Conservation (phyloP, 2,113 vertebrate species). For the Thunnus thynnus region DNA sequence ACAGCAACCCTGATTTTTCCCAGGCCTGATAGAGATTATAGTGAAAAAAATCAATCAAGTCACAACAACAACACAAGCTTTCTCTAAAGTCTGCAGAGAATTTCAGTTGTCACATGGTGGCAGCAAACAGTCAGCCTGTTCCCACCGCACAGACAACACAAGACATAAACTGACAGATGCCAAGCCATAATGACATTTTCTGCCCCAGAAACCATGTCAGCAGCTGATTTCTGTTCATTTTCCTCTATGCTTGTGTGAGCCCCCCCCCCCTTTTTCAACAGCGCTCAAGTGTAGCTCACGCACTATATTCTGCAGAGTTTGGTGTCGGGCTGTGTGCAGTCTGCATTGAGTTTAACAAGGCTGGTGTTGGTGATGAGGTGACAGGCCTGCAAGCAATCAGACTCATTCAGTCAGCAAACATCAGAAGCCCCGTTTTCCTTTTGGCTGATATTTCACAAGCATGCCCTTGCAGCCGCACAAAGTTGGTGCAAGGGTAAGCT, state of each 20-base stretch:
- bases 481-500: slow-evolving; percentile 56
- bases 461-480: slow-evolving; percentile 19
- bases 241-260: background rate
- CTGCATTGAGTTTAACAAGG: slow-evolving; percentile 36
- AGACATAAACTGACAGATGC: slow-evolving; percentile 37
- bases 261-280: background rate
- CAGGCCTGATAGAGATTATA: background rate
- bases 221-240: slow-evolving; percentile 51
- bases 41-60: slow-evolving; percentile 18
- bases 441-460: slow-evolving; percentile 50
- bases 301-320: background rate
- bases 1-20: background rate
- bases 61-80: background rate
- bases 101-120: slow-evolving; percentile 66
- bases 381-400: slow-evolving; percentile 66
- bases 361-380: slow-evolving; percentile 66
- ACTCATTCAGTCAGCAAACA: slow-evolving; percentile 63
- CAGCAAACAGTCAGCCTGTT: slow-evolving; percentile 56
- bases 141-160: background rate
- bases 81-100: slow-evolving; percentile 28
- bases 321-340: slow-evolving; percentile 3
- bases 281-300: background rate
- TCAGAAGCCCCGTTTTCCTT: slow-evolving; percentile 36
- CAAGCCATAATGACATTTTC: slow-evolving; percentile 41
- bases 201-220: slow-evolving; percentile 61